Base-by-base conservation (phyloP, 2,888 invertebrate species). In the Cheilosia vulpina region DNA sequence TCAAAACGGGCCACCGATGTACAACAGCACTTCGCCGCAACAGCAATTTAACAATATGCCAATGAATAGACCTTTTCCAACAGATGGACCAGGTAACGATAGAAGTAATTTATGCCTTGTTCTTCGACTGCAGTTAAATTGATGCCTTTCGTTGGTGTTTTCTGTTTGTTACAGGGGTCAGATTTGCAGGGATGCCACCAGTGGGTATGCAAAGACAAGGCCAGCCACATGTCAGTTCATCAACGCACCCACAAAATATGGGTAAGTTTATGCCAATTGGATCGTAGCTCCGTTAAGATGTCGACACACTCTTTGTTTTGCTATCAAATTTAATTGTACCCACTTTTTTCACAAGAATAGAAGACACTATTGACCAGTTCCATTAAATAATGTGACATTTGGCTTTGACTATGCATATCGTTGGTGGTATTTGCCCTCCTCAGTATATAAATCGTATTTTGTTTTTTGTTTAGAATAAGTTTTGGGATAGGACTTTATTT, bases 161-260 rank as follows among this genome's bases (percentile, higher is more conserved):
- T 58, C n/a, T 57, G 57, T 58, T 79, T 75, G 60, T 80, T 55
- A 24, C 87, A 88, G 87, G 89, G 89, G 92, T 92, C 55, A 91
- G 92, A 43, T 92, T 92, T 87, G 90, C 91, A 62, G 91, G 90
- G 71, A 89, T 91, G 89, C 91, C 92, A 75, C 90, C 91, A 41
- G 91, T 90, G 68, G 90, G 91, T 62, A 91, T 92, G 89, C 91
- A 92, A 76, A 90, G 92, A 13, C 93, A 94, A 63, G 92, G 92
- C 73, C 94, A 94, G 89, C 93, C 94, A 89, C 94, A 94, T 92
- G 94, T 94, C 90, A 94, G 94, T 88, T 94, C 94, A 90, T 94
- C 94, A 88, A 94, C 94, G 89, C 94, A 94, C 90, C 94, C 94
- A 88, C 94, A 94, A 90, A 94, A 94, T 89, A 93, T 94, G 93